A percentile compares a stretch with the other conserved stretches of the same genome.
Evolutionary conservation across 2,797 vertebrate genomes (phyloP).

Genomic region (Nyctibius grandis): DNA sequence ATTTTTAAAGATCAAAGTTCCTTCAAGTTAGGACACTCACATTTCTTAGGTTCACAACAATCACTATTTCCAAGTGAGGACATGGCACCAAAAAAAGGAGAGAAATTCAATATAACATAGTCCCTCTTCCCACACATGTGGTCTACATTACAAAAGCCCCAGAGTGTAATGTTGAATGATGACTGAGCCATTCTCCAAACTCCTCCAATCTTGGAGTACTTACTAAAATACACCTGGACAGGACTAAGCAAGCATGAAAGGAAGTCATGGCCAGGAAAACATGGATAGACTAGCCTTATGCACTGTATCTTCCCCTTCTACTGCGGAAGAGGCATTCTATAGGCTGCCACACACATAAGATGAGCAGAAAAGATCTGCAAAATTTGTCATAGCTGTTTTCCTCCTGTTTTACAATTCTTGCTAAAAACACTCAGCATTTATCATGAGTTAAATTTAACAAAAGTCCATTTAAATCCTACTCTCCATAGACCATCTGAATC

Average conservation of each 20-base stretch:
- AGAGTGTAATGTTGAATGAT: not conserved
- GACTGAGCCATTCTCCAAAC: not conserved
- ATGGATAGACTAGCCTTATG: not conserved
- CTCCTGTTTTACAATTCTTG: not conserved
- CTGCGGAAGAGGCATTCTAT: not conserved
- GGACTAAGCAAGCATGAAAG: not conserved
- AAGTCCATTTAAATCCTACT: not conserved
- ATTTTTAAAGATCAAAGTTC: not conserved
- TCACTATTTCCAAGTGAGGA: not conserved
- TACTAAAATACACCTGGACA: not conserved
- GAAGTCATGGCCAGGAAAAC: not conserved
- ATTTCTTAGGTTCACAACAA: not conserved
- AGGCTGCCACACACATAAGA: accelerated
- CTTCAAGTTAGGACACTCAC: not conserved
- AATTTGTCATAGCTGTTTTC: not conserved
- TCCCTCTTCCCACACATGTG: not conserved
- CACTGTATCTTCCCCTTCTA: not conserved
- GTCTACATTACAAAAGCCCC: not conserved
- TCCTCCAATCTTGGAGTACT: not conserved
- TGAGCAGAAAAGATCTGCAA: not conserved
- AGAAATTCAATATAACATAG: not conserved
- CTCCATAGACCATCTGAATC: not conserved
- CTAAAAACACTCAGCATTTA: not conserved
- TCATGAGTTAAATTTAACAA: not conserved
- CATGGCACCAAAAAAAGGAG: accelerated